Conservation (phyloP, 2,888 invertebrate species). For the Eulithis testata region DNA sequence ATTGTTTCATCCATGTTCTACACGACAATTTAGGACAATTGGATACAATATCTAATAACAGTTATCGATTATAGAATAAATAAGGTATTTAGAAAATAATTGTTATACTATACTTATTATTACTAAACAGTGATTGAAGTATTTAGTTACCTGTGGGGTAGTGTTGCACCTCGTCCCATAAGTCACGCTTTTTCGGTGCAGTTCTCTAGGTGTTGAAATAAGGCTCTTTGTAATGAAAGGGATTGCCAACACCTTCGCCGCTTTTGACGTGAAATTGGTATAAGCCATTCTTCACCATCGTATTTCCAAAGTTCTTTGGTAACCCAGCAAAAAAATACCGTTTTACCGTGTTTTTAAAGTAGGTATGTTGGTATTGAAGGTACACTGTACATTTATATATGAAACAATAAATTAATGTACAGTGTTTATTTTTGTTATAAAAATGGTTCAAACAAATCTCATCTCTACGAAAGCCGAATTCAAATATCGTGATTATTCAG, state of each 20-base stretch:
- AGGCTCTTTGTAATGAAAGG: slow-evolving; percentile 44
- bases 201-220: slow-evolving; percentile 57
- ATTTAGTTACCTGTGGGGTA: slow-evolving; percentile 39
- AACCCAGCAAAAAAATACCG: no score
- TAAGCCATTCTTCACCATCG: background rate
- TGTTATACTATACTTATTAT: slow-evolving; percentile 38
- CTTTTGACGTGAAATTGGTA: slow-evolving; percentile 13
- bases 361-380: no score
- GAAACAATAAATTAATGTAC: no score
- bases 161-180: slow-evolving; percentile 57
- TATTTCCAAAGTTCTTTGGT: background rate
- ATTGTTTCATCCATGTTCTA: slow-evolving; percentile 54
- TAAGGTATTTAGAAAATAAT: slow-evolving; percentile 63
- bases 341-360: no score
- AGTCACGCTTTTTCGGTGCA: slow-evolving; percentile 68
- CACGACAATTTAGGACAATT: slow-evolving; percentile 68
- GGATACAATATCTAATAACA: slow-evolving; percentile 67
- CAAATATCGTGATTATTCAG: slow-evolving; percentile 9
- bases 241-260: slow-evolving; percentile 39
- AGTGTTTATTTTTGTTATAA: background rate
- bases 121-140: slow-evolving; percentile 59
- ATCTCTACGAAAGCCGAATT: slow-evolving; percentile 11
- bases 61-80: slow-evolving; percentile 70
- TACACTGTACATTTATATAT: no score
- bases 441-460: background rate